Evolutionary conservation across 2,113 vertebrate genomes (phyloP).

Genomic region (Pan troglodytes): DNA sequence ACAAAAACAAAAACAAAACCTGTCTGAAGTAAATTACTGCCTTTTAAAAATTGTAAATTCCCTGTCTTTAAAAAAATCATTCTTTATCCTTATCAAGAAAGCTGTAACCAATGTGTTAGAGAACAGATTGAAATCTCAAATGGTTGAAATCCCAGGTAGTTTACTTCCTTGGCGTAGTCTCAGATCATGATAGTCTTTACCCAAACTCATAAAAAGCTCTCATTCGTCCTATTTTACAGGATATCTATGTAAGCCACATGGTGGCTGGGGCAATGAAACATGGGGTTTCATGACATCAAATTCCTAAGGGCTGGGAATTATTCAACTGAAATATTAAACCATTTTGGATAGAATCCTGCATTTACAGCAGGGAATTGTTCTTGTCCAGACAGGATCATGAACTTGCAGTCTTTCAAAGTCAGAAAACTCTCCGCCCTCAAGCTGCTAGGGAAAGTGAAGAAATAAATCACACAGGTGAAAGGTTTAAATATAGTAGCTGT

Average conservation of each 20-base stretch:
- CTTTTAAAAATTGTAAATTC: not conserved
- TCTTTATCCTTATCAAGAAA: constrained; percentile 3
- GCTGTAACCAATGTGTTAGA: not conserved
- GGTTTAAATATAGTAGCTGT: not conserved
- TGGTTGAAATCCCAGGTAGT: not conserved
- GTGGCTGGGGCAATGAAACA: not conserved
- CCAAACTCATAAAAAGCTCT: not conserved
- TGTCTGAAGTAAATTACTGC: not conserved
- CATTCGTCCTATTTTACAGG: not conserved
- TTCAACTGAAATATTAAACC: not conserved
- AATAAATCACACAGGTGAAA: not conserved
- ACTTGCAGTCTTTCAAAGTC: not conserved
- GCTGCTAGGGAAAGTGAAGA: not conserved
- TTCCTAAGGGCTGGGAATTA: not conserved
- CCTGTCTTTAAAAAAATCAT: not conserved
- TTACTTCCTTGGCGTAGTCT: not conserved
- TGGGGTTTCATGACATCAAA: not conserved
- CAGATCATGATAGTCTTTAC: not conserved
- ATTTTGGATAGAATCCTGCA: not conserved
- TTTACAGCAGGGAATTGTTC: not conserved
- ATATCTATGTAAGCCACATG: not conserved
- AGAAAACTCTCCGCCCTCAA: not conserved
- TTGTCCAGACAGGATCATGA: not conserved
- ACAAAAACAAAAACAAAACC: not conserved
- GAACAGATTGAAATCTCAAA: not conserved